A percentile compares a stretch with the other conserved stretches of the same genome.
Conservation (phyloP, 30 jellyfish, hydroid and myxozoan species). For the Morbakka virulenta region DNA sequence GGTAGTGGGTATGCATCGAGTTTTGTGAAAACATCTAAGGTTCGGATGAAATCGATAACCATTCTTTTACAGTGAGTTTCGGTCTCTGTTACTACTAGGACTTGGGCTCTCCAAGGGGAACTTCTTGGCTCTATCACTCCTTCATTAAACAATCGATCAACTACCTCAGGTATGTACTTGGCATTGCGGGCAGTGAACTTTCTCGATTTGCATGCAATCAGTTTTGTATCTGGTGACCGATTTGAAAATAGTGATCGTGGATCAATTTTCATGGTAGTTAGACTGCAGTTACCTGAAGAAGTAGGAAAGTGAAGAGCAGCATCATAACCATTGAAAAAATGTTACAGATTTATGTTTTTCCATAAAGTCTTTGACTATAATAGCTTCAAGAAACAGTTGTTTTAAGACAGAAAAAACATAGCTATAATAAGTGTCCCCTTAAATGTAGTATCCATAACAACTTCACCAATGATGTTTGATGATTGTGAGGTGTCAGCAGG, state of each 20-base stretch:
- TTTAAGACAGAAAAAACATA: not conserved
- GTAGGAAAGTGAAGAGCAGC: slow-evolving; percentile 18
- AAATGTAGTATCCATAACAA: not conserved
- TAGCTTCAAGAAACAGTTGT: slow-evolving; percentile 43
- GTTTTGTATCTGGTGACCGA: slow-evolving; percentile 32
- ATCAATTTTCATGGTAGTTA: slow-evolving; percentile 14
- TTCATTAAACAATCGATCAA: slow-evolving; percentile 19
- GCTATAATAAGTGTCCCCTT: not conserved
- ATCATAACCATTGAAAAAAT: slow-evolving; percentile 15
- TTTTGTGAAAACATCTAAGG: slow-evolving; percentile 51
- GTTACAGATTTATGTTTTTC: no score
- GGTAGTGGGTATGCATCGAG: no score
- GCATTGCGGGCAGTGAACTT: slow-evolving; percentile 19
- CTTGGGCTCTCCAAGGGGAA: slow-evolving; percentile 77
- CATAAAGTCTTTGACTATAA: slow-evolving; percentile 58
- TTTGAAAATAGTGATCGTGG: slow-evolving; percentile 37
- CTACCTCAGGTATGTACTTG: slow-evolving; percentile 47
- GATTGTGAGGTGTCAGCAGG: no score
- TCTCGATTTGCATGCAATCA: slow-evolving; percentile 30
- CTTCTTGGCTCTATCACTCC: slow-evolving; percentile 51
- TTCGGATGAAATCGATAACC: slow-evolving; percentile 58
- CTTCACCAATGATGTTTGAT: no score
- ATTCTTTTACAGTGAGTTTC: slow-evolving; percentile 26
- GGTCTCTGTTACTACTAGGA: slow-evolving; percentile 23
- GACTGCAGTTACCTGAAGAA: not conserved